phyloP scores from a whole-genome alignment of 2,888 invertebrate genomes.

The Bombyx huttoni region DNA sequence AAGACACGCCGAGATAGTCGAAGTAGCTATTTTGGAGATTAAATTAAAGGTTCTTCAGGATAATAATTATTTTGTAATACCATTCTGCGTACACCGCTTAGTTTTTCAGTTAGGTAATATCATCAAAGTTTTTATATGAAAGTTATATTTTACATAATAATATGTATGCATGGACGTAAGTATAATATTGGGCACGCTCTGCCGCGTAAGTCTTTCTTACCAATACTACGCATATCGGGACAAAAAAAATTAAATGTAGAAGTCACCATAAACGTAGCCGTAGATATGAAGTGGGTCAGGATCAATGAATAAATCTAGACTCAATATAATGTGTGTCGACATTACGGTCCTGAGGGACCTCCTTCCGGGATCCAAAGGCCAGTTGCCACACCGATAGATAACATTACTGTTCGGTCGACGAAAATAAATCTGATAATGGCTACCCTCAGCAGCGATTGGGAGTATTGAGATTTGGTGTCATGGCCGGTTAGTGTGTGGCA shows the following conservation, averaged over 20 bases:
- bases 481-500: not conserved
- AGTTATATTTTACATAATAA: too few relatives aligned
- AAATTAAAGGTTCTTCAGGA: too few relatives aligned
- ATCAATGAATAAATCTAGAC: conserved; percentile 45
- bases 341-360: conserved; percentile 21
- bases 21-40: too few relatives aligned
- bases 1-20: too few relatives aligned
- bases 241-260: not conserved
- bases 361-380: conserved; percentile 1
- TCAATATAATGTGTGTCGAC: conserved; percentile 38
- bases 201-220: too few relatives aligned
- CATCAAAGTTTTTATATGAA: too few relatives aligned
- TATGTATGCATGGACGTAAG: too few relatives aligned
- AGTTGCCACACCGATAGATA: conserved; percentile 10
- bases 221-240: too few relatives aligned
- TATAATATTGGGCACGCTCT: too few relatives aligned
- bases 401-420: conserved; percentile 12
- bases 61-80: too few relatives aligned
- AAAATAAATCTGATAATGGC: conserved; percentile 14
- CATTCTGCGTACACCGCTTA: too few relatives aligned
- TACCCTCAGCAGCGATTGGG: conserved; percentile 1
- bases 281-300: conserved; percentile 36
- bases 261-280: conserved; percentile 22
- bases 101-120: too few relatives aligned
- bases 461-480: conserved; percentile 3